phyloP scores from a whole-genome alignment of 2,113 vertebrate species.

The Channa argus region DNA sequence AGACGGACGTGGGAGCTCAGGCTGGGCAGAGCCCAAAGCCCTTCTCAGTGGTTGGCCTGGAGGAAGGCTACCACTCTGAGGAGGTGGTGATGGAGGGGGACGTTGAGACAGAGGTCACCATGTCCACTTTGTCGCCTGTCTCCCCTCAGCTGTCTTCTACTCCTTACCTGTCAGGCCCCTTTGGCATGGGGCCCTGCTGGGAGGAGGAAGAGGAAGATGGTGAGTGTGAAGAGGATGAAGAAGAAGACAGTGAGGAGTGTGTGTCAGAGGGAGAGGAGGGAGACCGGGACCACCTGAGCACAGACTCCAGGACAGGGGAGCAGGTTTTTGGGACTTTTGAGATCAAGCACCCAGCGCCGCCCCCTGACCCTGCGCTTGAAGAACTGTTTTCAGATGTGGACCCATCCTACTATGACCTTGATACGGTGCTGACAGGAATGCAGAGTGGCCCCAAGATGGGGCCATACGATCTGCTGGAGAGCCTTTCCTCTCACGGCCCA shows the following conservation, averaged over 20 bases:
- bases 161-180: slow-evolving; percentile 79
- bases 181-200: slow-evolving; percentile 87
- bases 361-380: slow-evolving; percentile 86
- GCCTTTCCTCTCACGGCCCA: slow-evolving; percentile 85
- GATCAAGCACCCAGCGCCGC: slow-evolving; percentile 85
- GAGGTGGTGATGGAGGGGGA: slow-evolving; percentile 86
- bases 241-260: slow-evolving; percentile 88
- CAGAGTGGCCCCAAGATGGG: slow-evolving; percentile 88
- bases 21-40: slow-evolving; percentile 83
- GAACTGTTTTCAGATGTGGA: slow-evolving; percentile 95
- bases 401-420: slow-evolving; percentile 93
- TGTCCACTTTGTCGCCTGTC: slow-evolving; percentile 74
- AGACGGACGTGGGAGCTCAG: slow-evolving; percentile 83
- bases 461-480: slow-evolving; percentile 90
- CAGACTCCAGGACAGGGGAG: slow-evolving; percentile 87
- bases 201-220: slow-evolving; percentile 85
- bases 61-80: slow-evolving; percentile 81
- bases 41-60: slow-evolving; percentile 75
- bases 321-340: slow-evolving; percentile 97
- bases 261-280: slow-evolving; percentile 81
- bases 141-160: slow-evolving; percentile 73
- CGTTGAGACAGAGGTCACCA: slow-evolving; percentile 78
- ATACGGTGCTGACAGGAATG: slow-evolving; percentile 95
- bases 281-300: slow-evolving; percentile 64
- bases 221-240: slow-evolving; percentile 83